Base-by-base conservation (phyloP, 2,797 vertebrate species). In the Dallia pectoralis region DNA sequence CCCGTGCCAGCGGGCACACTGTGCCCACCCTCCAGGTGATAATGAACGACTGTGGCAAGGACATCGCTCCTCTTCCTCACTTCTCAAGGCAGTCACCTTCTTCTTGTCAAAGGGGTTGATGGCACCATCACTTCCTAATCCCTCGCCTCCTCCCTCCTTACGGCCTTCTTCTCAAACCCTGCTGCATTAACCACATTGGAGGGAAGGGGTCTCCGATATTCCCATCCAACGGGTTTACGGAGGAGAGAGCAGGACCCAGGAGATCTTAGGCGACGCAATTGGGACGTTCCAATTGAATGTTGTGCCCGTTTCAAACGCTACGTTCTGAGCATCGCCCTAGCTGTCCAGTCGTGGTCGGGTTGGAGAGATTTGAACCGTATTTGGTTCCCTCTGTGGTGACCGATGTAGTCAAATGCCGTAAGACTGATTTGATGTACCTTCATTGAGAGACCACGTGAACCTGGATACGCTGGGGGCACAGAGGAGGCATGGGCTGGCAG, bases 401-500 rank as follows among this genome's bases (percentile, higher is more conserved):
- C 25, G 27, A 29, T 4, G 12, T 3, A 27, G 2, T 27, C 29
- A 66, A 32, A 47, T 67, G 15, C 36, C 11, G 44, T 30, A 6
- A 53, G 16, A 30, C 25, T 30, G 3, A 16, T 30, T 69, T 19
- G 30, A 32, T 82, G 89, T 93, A 95, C 93, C 92, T 93, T 94
- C 81, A 84, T 94, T 95, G 40, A 95, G 71, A 74, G 94, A 93
- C 94, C 94, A 96, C 79, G 86, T 91, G 89, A 94, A 94, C 65
- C 87, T 92, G 72, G 92, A 95, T 71, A 86, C 73, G 0, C 59
- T 71, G 0, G 93, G 91, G 72, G 94, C 92, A 84, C 94, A 96
- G 59, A 93, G 82, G 68, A 95, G 92, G 80, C 95, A 96, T 1
- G 92, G 91, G 74, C 92, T 95, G 78, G 92, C 88, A 76, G 93